Base-by-base conservation (phyloP, 2,888 invertebrate species). In the Drosophila nr. perissopoda region DNA sequence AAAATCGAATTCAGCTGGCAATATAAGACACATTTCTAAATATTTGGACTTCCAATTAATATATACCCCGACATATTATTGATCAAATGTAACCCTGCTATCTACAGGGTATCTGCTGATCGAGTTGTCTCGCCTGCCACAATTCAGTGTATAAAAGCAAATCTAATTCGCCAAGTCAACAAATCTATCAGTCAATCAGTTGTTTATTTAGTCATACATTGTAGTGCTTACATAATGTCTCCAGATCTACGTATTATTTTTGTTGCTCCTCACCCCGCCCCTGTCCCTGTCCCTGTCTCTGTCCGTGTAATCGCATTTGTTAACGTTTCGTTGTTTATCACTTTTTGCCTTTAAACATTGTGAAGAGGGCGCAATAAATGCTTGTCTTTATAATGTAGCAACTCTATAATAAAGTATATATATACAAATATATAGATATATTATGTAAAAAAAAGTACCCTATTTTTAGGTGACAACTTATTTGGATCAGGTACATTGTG, bases 211-310 rank as follows among this genome's bases (percentile, higher is more conserved):
- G 42, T 57, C 57, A 42, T 45, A 38, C 31, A 56, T 21, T 36
- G 18, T n/a, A 21, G 16, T 18, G 40, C 73, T 76, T 76, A 70
- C 64, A 58, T 76, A 76, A 74, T 60, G 31, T 29, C 57, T 74
- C 67, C 76, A 67, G 74, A 70, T 70, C 76, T 74, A 61, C 61
- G 70, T 69, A 54, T 48, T 31, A 40, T 11, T 33, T 33, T 8
- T 51, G 18, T 21, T 33, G 8, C 8, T 31, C 16, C 1, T 18
- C 21, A 10, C 31, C 16, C 29, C n/a, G 6, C 3, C 29, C n/a
- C 29, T 18, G 18, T 11, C 49, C 21, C 10, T n/a, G n/a, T n/a
- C 40, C 4, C n/a, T 21, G 21, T 42, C 51, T 7, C 51, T 4
- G n/a, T 45, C 45, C 38, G 13, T 13, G 21, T 42, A 48, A 48